Evolutionary conservation across 1,140 invertebrate genomes (phyloP).

Genomic region (Lordiphosa clarofinis): DNA sequence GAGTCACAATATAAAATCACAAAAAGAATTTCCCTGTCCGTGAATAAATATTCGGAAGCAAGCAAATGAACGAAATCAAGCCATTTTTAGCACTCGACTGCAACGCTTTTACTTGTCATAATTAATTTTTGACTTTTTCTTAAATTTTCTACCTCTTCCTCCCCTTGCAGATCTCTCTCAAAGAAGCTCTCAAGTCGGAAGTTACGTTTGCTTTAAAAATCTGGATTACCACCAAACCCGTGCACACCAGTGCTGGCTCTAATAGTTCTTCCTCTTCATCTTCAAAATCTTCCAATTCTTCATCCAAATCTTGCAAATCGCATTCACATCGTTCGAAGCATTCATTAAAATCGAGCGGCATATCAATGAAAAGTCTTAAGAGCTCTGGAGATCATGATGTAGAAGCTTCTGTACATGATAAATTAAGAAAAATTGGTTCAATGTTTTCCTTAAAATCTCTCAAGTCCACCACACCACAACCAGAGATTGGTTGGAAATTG

Average conservation of each 20-base stretch:
- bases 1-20: too few species aligned
- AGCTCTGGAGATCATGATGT: constrained; percentile 42
- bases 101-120: too few species aligned
- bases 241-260: constrained; percentile 54
- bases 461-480: constrained; percentile 34
- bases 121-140: background rate
- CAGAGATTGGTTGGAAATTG: constrained; percentile 45
- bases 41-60: too few species aligned
- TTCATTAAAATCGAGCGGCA: constrained; percentile 53
- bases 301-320: constrained; percentile 49
- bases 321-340: constrained; percentile 52
- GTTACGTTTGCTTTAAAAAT: constrained; percentile 82
- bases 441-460: constrained; percentile 70
- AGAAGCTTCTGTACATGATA: constrained; percentile 60
- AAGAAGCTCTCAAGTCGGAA: constrained; percentile 82
- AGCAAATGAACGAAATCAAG: too few species aligned
- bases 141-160: constrained; percentile 36
- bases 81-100: too few species aligned
- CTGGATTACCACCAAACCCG: constrained; percentile 77
- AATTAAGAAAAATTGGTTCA: constrained; percentile 66
- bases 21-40: too few species aligned
- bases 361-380: constrained; percentile 63
- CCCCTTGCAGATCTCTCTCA: constrained; percentile 80
- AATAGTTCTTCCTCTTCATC: constrained; percentile 45
- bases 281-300: constrained; percentile 19